Evolutionary conservation across 2,113 vertebrate species (phyloP), one percentile per base, ranked within the genome.

Genomic region (Aleadryas rufinucha): DNA sequence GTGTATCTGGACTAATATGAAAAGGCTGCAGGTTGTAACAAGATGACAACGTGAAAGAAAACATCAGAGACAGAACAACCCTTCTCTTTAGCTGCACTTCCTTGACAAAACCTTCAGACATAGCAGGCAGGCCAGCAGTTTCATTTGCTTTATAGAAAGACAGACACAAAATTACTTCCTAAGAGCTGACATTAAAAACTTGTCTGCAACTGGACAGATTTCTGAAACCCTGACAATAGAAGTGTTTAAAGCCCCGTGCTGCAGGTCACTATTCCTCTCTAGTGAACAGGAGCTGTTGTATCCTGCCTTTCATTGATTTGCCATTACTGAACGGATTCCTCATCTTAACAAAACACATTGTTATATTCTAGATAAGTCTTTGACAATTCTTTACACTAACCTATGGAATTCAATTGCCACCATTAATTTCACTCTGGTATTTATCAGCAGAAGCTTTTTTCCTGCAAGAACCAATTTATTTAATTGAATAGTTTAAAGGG

Each of bases 391-490:
- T 92, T 74, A 92, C 82, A 59, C 71, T 65, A 76, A 90, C 94
- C 68, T 84, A 22, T 82, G 76, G 89, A 97, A 98, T 93, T 97
- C 94, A 96, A 95, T 95, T 86, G 90, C 84, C 56, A 83, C 78
- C 84, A 82, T 94, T 97, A 95, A 97, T 96, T 97, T 76, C 63
- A 71, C 65, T 47, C 52, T 63, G 35, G 85, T 95, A 81, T 97
- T 98, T 97, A 97, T 95, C 93, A 96, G 90, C 70, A 95, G 78
- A 82, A 72, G 59, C 39, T 90, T 90, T 94, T 97, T 88, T 75
- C 88, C 87, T 91, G 72, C 89, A 94, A 96, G 69, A 96, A 93
- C 45, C 90, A 93, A 89, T 96, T 96, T 94, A 96, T 96, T 97
- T 97, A 97, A 96, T 97, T 93, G 88, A 92, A 96, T 49, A 86